A percentile compares a stretch with the other conserved stretches of the same genome.
Conservation (phyloP, 2,888 invertebrate genomes). For the Nineta flava region DNA sequence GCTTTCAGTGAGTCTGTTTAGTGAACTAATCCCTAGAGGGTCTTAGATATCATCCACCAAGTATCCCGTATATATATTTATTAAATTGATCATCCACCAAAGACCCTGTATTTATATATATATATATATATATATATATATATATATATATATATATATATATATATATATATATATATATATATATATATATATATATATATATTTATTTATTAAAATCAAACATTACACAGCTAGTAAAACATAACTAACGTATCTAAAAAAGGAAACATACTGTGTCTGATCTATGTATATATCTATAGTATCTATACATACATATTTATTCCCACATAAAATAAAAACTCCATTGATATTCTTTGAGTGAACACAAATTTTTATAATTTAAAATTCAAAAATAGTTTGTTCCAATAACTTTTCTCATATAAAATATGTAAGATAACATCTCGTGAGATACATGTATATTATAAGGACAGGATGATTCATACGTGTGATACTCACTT, state of each 20-base stretch:
- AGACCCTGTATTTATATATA: background rate
- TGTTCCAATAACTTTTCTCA: background rate
- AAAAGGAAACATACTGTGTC: too few relatives aligned
- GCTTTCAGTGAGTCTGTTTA: too few relatives aligned
- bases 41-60: background rate
- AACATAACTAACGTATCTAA: background rate
- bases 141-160: constrained; percentile 2
- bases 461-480: too few relatives aligned
- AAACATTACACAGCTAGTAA: background rate
- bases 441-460: too few relatives aligned
- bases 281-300: too few relatives aligned
- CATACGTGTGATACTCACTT: too few relatives aligned
- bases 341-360: background rate
- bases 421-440: background rate
- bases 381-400: constrained; percentile 1
- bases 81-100: background rate
- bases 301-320: too few relatives aligned
- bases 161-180: background rate
- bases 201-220: background rate
- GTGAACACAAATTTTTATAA: background rate
- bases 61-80: background rate
- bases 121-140: constrained; percentile 1
- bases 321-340: too few relatives aligned
- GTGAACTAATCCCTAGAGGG: too few relatives aligned
- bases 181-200: background rate